Conservation (phyloP, 2,888 invertebrate genomes). For the Schrankia costaestrigalis region DNA sequence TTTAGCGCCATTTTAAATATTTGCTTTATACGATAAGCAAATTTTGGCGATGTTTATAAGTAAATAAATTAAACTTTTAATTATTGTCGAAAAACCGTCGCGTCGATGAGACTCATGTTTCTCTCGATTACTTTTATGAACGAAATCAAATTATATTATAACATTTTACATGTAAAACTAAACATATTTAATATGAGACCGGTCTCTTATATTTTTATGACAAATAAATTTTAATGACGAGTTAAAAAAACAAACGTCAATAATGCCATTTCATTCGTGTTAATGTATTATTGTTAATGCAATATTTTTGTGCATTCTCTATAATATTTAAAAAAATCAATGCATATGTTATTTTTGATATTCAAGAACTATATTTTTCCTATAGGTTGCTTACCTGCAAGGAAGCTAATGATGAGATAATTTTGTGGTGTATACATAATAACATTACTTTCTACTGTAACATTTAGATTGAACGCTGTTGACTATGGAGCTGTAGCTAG, state of each 20-base stretch:
- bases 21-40: slow-evolving; percentile 6
- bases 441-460: slow-evolving; percentile 53
- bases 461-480: no score
- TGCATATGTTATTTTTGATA: slow-evolving; percentile 77
- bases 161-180: slow-evolving; percentile 6
- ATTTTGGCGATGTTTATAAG: not conserved
- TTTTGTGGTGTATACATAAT: slow-evolving; percentile 69
- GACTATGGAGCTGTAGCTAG: slow-evolving; percentile 44
- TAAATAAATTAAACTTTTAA: no score
- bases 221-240: slow-evolving; percentile 9
- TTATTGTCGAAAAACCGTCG: no score
- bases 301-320: slow-evolving; percentile 60
- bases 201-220: slow-evolving; percentile 33
- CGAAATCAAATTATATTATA: slow-evolving; percentile 16
- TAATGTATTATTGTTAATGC: slow-evolving; percentile 44
- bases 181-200: slow-evolving; percentile 23
- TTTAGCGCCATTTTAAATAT: no score
- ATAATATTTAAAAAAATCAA: slow-evolving; percentile 51
- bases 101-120: no score
- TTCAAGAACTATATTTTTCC: slow-evolving; percentile 73
- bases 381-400: slow-evolving; percentile 64
- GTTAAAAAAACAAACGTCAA: slow-evolving; percentile 18
- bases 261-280: slow-evolving; percentile 37
- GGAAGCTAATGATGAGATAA: slow-evolving; percentile 60
- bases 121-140: no score